These are phyloP conservation scores for Rachycentron canadum DNA, from an alignment of 2,797 vertebrate species.

Conservation along the genomic window DNA sequence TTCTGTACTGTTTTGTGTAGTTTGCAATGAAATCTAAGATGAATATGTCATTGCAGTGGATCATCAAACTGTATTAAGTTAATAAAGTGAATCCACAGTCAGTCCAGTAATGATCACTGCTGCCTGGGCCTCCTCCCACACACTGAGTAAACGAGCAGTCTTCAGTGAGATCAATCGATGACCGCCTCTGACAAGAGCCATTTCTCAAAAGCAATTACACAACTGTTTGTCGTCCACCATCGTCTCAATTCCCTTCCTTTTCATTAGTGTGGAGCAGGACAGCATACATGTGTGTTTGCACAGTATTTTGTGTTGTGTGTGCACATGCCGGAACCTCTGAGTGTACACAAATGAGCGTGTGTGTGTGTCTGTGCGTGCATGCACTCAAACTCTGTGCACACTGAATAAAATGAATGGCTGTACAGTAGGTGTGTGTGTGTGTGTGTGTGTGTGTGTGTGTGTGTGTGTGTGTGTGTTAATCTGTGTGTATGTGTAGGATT, in stretches of 20 bases:
- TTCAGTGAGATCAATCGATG: conserved; percentile 73
- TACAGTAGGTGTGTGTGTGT: conserved; percentile 41
- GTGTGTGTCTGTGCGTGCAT: conserved; percentile 24
- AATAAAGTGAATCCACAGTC: conserved; percentile 71
- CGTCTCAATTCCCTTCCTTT: conserved; percentile 73
- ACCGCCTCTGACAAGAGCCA: conserved; percentile 65
- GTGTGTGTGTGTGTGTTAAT: conserved; percentile 37
- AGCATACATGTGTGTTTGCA: conserved; percentile 12
- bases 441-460: conserved; percentile 2
- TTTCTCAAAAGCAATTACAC: conserved; percentile 82
- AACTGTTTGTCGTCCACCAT: conserved; percentile 72
- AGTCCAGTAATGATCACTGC: conserved; percentile 63
- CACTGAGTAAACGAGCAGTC: conserved; percentile 70
- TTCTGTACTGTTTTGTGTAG: neutral
- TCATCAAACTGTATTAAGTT: conserved; percentile 62
- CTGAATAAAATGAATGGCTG: conserved; percentile 49
- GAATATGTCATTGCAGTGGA: conserved; percentile 29
- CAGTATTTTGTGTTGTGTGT: conserved; percentile 13
- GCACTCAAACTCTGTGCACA: conserved; percentile 23
- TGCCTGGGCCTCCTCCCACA: conserved; percentile 68
- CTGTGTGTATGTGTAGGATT: conserved; percentile 47
- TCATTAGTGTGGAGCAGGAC: conserved; percentile 70
- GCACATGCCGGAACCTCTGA: neutral
- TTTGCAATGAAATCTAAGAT: conserved; percentile 20
- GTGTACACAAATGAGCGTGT: conserved; percentile 1